Conservation (phyloP, 2,113 vertebrate species). For the Nicator chloris region DNA sequence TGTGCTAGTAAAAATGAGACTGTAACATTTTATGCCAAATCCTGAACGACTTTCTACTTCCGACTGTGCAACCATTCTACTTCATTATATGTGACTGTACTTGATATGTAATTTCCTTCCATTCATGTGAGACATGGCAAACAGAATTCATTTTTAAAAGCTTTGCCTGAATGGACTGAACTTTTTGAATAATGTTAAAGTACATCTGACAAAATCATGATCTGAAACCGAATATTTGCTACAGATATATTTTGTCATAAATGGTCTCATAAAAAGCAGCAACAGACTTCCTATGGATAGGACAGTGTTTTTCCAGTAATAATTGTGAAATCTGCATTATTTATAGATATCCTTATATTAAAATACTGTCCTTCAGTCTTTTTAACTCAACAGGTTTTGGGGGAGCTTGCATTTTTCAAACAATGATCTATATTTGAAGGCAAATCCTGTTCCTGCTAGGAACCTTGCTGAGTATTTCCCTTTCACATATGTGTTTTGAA, state of each 20-base stretch:
- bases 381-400: not conserved
- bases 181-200: not conserved
- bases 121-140: not conserved
- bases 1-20: not conserved
- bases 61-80: not conserved
- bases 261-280: not conserved
- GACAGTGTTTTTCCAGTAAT: not conserved
- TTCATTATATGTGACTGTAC: conserved; percentile 10
- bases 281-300: not conserved
- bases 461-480: not conserved
- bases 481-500: not conserved
- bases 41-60: not conserved
- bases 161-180: not conserved
- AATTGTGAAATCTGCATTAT: not conserved
- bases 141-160: not conserved
- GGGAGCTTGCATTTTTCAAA: not conserved
- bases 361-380: not conserved
- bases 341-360: not conserved
- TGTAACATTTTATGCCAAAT: not conserved
- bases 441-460: not conserved
- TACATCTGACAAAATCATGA: not conserved
- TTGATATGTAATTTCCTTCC: conserved; percentile 40
- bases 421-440: not conserved
- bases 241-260: not conserved
- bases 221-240: not conserved